Base-by-base conservation (phyloP, 92 coral and sea anemone species). In the Epizoanthus stellaris region DNA sequence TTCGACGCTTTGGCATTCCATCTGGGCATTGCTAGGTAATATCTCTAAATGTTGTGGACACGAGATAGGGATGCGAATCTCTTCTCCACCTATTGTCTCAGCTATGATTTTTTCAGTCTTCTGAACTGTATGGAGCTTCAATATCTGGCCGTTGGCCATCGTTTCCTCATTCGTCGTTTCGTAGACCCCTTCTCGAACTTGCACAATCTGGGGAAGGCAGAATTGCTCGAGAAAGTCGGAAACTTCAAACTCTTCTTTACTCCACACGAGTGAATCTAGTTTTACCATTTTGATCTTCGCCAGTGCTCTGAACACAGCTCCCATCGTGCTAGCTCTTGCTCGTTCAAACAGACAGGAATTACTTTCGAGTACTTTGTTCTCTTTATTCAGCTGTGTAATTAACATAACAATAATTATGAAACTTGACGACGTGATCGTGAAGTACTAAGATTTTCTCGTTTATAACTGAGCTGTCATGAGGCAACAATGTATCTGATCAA, bases 201-300 rank as follows among this genome's bases (percentile, higher is more conserved):
- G 70, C 6, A 79, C 83, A 19, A 79, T 79, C 72, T 79, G 83
- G 20, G 83, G 83, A 45, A 79, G 83, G 25, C 73, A 23, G n/a
- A 79, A 79, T 43, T 79, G 60, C 13, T 63, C 72, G 1, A 79
- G 60, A 79, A 79, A 79, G n/a, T 63, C 62, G 3, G 52, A 49
- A 43, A 79, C 10, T 21, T 79, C 83, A 12, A 62, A 79, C 23
- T 79, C 83, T 21, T 62, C 61, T 4, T 79, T 70, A 59, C 72
- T 63, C 83, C 83, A 79, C 47, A 79, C 83, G 25, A 79, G 70
- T 67, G 83, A 79, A 71, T 79, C 72, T 39, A 79, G 30, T 19
- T 79, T 79, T 14, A 79, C 83, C 83, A 79, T 79, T 52, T 54
- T 45, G 14, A 79, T 79, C 49, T 64, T 79, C 16, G 83, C 57